Base-by-base conservation (phyloP, 1,140 invertebrate species). In the Conopomorpha cramerella region DNA sequence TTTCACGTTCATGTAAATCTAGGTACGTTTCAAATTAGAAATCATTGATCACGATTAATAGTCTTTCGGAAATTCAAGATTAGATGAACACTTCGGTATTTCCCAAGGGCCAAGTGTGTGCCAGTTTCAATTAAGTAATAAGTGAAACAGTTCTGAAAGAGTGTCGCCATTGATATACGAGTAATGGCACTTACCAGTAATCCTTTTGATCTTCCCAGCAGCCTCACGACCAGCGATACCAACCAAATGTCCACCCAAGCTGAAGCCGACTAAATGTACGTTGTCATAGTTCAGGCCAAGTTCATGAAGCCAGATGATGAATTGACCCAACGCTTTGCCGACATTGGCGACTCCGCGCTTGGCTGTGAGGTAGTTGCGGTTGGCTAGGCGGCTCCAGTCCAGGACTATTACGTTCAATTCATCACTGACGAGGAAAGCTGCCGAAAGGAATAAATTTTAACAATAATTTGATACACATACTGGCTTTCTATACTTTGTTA, bases 391-490 rank as follows among this genome's bases (percentile, higher is more conserved):
- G 6, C 65, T 78, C 87, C 87, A 89, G 42, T 89, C 84, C 0
- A 89, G 72, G 14, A 79, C 61, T 39, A 89, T 82, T 1, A 89
- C 68, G 45, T 87, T 87, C 13, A 79, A 80, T 43, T 85, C 77
- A 0, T 59, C 74, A 12, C 52, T 53, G 15, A 53, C 45, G 1
- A 87, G 55, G 51, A 85, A 87, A 25, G 81, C 82, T 60, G 56
- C 39, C 27, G 66, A 7, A 3, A 29, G 4, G 3, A 29, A 4
- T 4, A 23, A 6, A 4, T 23, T 10, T 6, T 23, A 23, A 23
- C n/a, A n/a, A n/a, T n/a, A n/a, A n/a, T n/a, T n/a, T n/a, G n/a
- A n/a, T n/a, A n/a, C n/a, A n/a, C n/a, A n/a, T n/a, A n/a, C n/a
- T n/a, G n/a, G n/a, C n/a, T n/a, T n/a, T n/a, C n/a, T n/a, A n/a